Base-by-base conservation (phyloP, 2,888 invertebrate genomes). In the Drosophila sordidula region DNA sequence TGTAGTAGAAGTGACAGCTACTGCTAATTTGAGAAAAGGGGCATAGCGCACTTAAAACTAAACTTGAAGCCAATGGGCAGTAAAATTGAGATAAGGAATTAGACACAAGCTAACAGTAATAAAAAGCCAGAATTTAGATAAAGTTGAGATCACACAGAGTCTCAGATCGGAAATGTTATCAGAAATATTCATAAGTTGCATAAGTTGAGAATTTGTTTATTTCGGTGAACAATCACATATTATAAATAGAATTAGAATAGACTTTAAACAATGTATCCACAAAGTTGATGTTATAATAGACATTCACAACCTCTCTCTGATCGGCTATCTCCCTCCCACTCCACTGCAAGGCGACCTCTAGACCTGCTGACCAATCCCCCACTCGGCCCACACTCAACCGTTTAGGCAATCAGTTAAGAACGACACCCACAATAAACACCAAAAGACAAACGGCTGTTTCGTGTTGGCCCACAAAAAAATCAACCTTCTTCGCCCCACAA, bases 341-440 rank as follows among this genome's bases (percentile, higher is more conserved):
- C 9, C 34, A 14, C n/a, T 25, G 32, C 38, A 55, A 41, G 32
- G 18, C 34, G 50, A 70, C 66, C 75, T 70, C 22, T 34, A 38
- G 18, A 66, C 18, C 58, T 32, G 52, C 52, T 70, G 70, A 66
- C 66, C 59, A 66, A 55, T 52, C 51, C 47, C 8, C 26, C 46
- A 8, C 12, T 45, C 32, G 16, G 18, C 58, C 49, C 54, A 18
- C 47, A 41, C 38, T 51, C 41, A 14, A 56, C 9, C 45, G 32
- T 42, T 64, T 49, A 16, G 47, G 68, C 54, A 57, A 75, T 62
- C 66, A 56, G 74, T 55, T 69, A 77, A 69, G 69, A 47, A 64
- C 58, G 49, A 61, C 64, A 72, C 51, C 51, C 68, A 68, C 59
- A 54, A 55, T 54, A 6, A 16, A 52, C 61, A 36, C 45, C 51